Evolutionary conservation across 2,113 vertebrate genomes (phyloP), one percentile per base, ranked within the genome.

Genomic region (Xenus cinereus): DNA sequence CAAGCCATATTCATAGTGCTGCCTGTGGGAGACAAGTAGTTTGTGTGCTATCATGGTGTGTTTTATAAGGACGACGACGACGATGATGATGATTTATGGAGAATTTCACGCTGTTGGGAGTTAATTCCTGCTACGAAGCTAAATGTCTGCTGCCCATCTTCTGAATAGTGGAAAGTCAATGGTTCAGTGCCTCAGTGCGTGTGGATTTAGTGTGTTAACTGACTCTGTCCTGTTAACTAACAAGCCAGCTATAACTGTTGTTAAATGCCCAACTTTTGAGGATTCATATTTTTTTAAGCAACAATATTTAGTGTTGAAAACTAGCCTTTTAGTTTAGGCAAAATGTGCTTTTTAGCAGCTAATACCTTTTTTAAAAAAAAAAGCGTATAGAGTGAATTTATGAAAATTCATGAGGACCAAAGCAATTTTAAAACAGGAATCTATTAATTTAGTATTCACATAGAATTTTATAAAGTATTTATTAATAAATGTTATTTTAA

Each of bases 401-500:
- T 98, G 96, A 95, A 98, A 98, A 97, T 95, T 98, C 97, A 98
- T 98, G 97, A 96, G 97, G 98, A 98, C 98, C 98, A 98, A 98
- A 98, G 98, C 97, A 96, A 98, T 98, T 98, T 98, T 97, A 97
- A 98, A 98, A 97, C 98, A 98, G 98, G 98, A 98, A 98, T 98
- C 98, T 98, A 98, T 98, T 98, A 98, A 98, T 98, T 98, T 98
- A 97, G 97, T 97, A 94, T 97, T 98, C 97, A 94, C 95, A 97
- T 97, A 98, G 98, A 98, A 98, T 98, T 98, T 98, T 98, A 98
- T 98, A 98, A 98, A 97, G 97, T 98, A 98, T 98, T 98, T 98
- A 98, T 98, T 98, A 98, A 98, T 98, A 98, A 98, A 98, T 98
- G 97, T 98, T 98, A 98, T 98, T 98, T 98, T 98, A 98, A 97